Base-by-base conservation (phyloP, 2,888 invertebrate species). In the Camponotus fellah region DNA sequence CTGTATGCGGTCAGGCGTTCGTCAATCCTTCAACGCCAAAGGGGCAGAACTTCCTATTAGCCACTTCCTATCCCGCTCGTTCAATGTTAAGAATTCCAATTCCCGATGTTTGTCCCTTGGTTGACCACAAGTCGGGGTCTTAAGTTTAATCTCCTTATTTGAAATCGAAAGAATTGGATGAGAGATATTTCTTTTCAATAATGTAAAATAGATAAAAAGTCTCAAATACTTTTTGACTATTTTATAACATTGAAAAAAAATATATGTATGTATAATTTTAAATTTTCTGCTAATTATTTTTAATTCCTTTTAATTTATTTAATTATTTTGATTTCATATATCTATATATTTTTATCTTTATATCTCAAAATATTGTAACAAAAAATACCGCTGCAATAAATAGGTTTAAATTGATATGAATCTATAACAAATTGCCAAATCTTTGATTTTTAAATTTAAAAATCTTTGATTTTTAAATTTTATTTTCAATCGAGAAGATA, bases 1-100 rank as follows among this genome's bases (percentile, higher is more conserved):
- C 89, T 85, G 86, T n/a, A 66, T 62, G 80, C 69, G 40, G 75
- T 40, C 34, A 65, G 62, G 66, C 72, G 72, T 71, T 64, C 83
- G 49, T 71, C 82, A 46, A 75, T 21, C 49, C 62, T 62, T 79
- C 81, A 53, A 34, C 3, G 43, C 58, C 21, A 77, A 81, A 75
- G 81, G 53, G 46, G 58, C 82, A 76, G 84, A 88, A 89, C 88
- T 89, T 89, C 87, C 89, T 89, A 89, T 89, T 89, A 88, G 84
- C 76, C 87, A 88, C 87, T 89, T 89, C 87, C 89, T 84, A 76
- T 72, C 74, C 56, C 40, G 66, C 43, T 80, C 66, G 60, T 72
- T 77, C 66, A 40, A 60, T 68, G 60, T 62, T 69, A 65, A 85
- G 80, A 83, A 88, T 86, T 81, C 80, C 82, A 87, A 89, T 88